A percentile compares a stretch with the other conserved stretches of the same genome.
Evolutionary conservation across 2,888 invertebrate genomes (phyloP).

Genomic region (Latrodectus elegans): DNA sequence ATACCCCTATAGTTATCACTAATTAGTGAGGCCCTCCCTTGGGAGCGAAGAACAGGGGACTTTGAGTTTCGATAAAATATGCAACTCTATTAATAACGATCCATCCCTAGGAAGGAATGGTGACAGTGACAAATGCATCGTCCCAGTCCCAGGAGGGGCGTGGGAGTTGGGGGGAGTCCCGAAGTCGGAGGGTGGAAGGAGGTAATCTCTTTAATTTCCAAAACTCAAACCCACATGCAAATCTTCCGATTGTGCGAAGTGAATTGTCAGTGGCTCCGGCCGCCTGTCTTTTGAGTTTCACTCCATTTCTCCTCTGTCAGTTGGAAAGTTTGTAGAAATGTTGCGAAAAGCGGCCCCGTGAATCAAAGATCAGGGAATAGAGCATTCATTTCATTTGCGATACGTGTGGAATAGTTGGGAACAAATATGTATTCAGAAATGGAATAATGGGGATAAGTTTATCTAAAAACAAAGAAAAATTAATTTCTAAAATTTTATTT

Average conservation of each 20-base stretch:
- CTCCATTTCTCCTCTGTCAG: too few relatives aligned
- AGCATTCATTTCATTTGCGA: too few relatives aligned
- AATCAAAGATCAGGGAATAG: too few relatives aligned
- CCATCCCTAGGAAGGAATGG: constrained; percentile 38
- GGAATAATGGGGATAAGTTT: too few relatives aligned
- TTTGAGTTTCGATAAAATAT: constrained; percentile 55
- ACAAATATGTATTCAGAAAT: too few relatives aligned
- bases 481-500: too few relatives aligned
- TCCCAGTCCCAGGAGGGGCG: constrained; percentile 54
- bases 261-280: background rate
- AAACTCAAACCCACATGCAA: constrained; percentile 61
- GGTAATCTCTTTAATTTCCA: constrained; percentile 62
- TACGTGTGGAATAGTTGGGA: too few relatives aligned
- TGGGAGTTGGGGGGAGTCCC: background rate
- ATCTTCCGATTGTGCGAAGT: constrained; percentile 18
- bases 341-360: too few relatives aligned
- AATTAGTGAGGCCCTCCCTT: constrained; percentile 46
- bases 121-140: constrained; percentile 63
- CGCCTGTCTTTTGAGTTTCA: too few relatives aligned
- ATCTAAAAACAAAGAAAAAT: too few relatives aligned
- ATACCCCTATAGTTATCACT: constrained; percentile 49
- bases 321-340: too few relatives aligned
- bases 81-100: constrained; percentile 66
- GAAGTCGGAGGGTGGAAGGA: constrained; percentile 9
- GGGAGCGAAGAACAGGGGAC: constrained; percentile 11